Evolutionary conservation across 2,113 vertebrate genomes (phyloP).

Genomic region (Gymnarchus niloticus): DNA sequence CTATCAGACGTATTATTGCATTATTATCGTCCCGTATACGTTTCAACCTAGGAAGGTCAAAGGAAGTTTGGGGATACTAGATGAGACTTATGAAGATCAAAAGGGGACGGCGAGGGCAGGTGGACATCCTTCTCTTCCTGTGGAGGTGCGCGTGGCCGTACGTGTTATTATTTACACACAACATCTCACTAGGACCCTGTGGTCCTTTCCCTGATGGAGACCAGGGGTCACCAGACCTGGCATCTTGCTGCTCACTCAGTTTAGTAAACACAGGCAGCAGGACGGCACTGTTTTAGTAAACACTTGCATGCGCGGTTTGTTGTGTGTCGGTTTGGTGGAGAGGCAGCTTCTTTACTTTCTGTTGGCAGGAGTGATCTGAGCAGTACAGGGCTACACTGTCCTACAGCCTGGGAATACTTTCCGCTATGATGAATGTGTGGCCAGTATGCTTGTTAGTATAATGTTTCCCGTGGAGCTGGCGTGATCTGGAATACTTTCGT

Average conservation of each 20-base stretch:
- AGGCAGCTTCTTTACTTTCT: neutral
- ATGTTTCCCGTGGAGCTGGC: neutral
- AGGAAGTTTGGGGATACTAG: neutral
- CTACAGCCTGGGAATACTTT: neutral
- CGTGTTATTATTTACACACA: constrained; percentile 36
- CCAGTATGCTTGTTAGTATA: neutral
- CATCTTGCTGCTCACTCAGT: constrained; percentile 28
- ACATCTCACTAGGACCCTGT: neutral
- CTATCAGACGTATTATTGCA: neutral
- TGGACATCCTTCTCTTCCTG: neutral
- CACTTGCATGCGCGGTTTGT: constrained; percentile 31
- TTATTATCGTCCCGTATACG: neutral
- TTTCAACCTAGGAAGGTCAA: too few species aligned
- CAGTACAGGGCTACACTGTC: neutral
- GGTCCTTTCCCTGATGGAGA: constrained; percentile 32
- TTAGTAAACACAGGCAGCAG: constrained; percentile 41
- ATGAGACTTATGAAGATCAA: neutral
- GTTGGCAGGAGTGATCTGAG: neutral
- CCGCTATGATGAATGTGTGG: neutral
- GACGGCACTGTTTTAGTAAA: constrained; percentile 43
- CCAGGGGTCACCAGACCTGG: constrained; percentile 15
- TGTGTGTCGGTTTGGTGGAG: constrained; percentile 25
- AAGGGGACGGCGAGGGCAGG: neutral
- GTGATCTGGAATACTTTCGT: neutral
- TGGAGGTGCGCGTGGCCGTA: neutral